phyloP scores from a whole-genome alignment of 2,888 invertebrate genomes.

The Gari tellinella region DNA sequence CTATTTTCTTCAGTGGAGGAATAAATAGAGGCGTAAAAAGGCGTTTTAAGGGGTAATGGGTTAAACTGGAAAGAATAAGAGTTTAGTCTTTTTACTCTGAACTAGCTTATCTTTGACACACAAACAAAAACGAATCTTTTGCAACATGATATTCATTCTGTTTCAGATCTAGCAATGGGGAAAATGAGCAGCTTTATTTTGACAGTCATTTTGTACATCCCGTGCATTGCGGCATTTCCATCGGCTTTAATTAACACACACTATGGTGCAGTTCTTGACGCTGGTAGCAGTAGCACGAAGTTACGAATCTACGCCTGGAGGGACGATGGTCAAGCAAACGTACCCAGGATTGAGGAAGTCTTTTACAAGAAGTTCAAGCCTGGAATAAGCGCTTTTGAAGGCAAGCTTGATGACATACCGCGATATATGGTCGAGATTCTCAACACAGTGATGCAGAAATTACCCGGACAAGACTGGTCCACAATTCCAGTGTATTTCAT shows the following conservation, averaged over 20 bases:
- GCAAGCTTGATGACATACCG: conserved; percentile 43
- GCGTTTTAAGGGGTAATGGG: too few relatives aligned
- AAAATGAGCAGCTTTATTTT: too few relatives aligned
- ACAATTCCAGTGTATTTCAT: conserved; percentile 85
- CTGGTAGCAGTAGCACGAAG: conserved; percentile 86
- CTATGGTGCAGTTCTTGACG: conserved; percentile 85
- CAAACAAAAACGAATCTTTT: too few relatives aligned
- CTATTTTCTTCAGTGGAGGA: too few relatives aligned
- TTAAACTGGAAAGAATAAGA: too few relatives aligned
- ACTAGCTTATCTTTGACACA: too few relatives aligned
- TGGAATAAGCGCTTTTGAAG: conserved; percentile 64
- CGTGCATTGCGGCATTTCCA: too few relatives aligned
- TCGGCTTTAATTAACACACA: not conserved
- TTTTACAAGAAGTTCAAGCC: conserved; percentile 67
- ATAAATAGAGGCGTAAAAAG: too few relatives aligned
- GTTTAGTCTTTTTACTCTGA: too few relatives aligned
- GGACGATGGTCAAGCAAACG: conserved; percentile 32
- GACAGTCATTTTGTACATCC: too few relatives aligned
- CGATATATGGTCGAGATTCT: conserved; percentile 82
- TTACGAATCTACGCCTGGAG: conserved; percentile 85
- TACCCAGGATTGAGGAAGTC: conserved; percentile 60
- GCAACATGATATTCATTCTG: too few relatives aligned
- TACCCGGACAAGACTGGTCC: conserved; percentile 78
- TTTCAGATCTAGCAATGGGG: too few relatives aligned
- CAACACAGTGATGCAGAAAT: conserved; percentile 76